Evolutionary conservation across 2,888 invertebrate genomes (phyloP), one percentile per base, ranked within the genome.

Genomic region (Drosophila conformis): DNA sequence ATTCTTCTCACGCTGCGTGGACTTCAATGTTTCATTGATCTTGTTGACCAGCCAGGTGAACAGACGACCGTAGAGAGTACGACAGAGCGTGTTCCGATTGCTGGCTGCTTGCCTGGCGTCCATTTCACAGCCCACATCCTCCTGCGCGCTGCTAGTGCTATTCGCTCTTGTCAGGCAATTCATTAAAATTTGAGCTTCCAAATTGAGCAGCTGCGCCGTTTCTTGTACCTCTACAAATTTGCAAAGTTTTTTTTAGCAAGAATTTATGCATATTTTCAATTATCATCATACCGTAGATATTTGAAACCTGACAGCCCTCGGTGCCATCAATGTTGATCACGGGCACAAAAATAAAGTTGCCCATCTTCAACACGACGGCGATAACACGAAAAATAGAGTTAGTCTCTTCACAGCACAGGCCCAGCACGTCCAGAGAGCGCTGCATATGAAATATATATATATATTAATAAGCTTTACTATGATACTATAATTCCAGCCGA

Each of bases 291-390:
- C 97, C 97, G 94, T 97, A 96, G 92, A 96, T 96, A 93, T 96
- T 96, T 89, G 95, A 95, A 86, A 97, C 95, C 85, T 96, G 95
- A 93, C 97, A 97, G 82, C 97, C 97, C 93, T 98, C 97, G 63
- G 96, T 97, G 89, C 97, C 97, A 94, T 98, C 97, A 92, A 97
- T 96, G 94, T 97, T 97, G 94, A 96, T 97, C 89, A 96, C 95
- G 91, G 97, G 97, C 93, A 96, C 95, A 94, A 98, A 98, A 93
- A 95, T 95, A 91, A 97, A 95, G 94, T 98, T 98, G 87, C 97
- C 97, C 91, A 98, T 94, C 94, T 98, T 98, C 80, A 98, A 95
- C 91, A 98, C 95, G 91, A 96, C 96, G 73, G 97, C 96, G 83
- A 98, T 95, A 91, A 98, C 94, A 86, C 97, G 96, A 94, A 97